Conservation (phyloP, 2,797 vertebrate genomes). For the Micromesistius poutassou region DNA sequence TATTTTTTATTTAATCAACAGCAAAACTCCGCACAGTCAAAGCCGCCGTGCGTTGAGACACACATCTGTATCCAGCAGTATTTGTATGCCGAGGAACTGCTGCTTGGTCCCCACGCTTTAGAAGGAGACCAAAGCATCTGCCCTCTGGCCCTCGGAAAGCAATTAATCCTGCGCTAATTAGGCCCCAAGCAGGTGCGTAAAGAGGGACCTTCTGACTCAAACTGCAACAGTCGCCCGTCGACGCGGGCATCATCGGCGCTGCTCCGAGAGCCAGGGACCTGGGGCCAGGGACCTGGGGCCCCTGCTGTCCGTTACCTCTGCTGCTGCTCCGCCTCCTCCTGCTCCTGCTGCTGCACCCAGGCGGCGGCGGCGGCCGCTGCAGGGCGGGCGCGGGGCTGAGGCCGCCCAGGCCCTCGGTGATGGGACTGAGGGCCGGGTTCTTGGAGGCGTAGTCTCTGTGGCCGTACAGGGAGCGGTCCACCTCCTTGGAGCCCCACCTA, state of each 20-base stretch:
- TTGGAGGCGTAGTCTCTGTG: constrained; percentile 72
- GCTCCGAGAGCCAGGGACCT: background rate
- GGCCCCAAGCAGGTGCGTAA: background rate
- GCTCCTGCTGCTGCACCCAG: no score
- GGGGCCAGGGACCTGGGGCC: background rate
- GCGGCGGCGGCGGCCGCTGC: background rate
- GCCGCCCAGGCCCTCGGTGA: constrained; percentile 57
- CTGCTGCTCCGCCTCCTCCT: background rate
- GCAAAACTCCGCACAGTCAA: background rate
- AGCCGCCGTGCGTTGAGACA: background rate
- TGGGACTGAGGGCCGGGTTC: constrained; percentile 72
- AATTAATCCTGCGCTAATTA: background rate
- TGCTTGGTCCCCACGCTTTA: background rate
- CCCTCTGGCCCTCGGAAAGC: background rate
- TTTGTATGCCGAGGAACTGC: background rate
- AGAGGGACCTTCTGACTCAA: background rate
- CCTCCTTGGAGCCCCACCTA: constrained; percentile 61
- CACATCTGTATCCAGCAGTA: background rate
- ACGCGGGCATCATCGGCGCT: background rate
- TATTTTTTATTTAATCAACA: background rate
- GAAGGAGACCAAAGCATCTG: background rate
- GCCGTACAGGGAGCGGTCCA: constrained; percentile 73
- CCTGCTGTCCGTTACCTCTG: constrained; percentile 32
- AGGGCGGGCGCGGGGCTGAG: constrained; percentile 26
- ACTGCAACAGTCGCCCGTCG: background rate